Evolutionary conservation across 2,888 invertebrate genomes (phyloP), one percentile per base, ranked within the genome.

Genomic region (Agonopterix arenella): DNA sequence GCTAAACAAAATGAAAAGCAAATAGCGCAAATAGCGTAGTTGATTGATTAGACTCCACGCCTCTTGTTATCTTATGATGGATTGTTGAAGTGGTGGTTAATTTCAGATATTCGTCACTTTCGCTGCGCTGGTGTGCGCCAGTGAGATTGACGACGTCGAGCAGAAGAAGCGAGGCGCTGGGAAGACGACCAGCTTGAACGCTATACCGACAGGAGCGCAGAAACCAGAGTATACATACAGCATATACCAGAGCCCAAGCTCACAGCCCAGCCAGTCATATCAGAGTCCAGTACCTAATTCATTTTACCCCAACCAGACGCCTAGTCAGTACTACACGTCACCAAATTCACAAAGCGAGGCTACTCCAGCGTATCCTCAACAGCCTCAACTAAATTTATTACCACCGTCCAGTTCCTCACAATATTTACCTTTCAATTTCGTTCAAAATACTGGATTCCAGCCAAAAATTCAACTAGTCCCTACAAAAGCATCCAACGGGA

Each of bases 141-240:
- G 74, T 40, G 89, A 89, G 48, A 68, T 75, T 2, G 88, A 89
- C 44, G 88, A 88, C 36, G 65, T 53, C 1, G 89, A 89, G 45
- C 82, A 80, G 58, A 89, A 86, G 68, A 90, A 90, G 57, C 70
- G 89, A 53, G 89, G 84, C 9, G 79, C 74, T 1, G 82, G 76
- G 5, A 85, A 85, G 56, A 68, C 76, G 2, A 80, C 73, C 11
- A 74, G 66, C 41, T 53, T 88, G 44, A 90, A 90, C 55, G 62
- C 85, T 0, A 82, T 90, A 8, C 77, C 85, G 1, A 77, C 81
- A 0, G 85, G 86, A 43, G 78, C 79, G 4, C 89, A 88, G 60
- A 90, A 90, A 48, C 80, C 78, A 16, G 89, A 89, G n/a, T 83
- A 84, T 51, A 80, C 81, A 0, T 89, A 86, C 60, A 82, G 73